Evolutionary conservation across 2,113 vertebrate genomes (phyloP).

Genomic region (Piaya cayana): DNA sequence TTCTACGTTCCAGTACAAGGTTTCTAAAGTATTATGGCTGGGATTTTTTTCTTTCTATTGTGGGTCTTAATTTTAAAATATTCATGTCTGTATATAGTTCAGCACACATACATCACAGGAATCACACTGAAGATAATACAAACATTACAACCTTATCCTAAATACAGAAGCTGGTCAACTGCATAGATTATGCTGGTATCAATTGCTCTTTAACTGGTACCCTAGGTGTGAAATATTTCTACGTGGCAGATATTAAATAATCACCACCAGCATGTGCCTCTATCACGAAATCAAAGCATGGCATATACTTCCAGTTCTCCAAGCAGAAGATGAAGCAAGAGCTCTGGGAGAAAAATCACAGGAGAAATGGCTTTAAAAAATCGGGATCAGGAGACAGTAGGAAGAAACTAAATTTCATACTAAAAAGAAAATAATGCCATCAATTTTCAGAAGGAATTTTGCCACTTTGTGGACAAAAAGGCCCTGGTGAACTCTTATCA

Average conservation of each 20-base stretch:
- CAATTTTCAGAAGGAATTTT: background rate
- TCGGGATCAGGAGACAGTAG: background rate
- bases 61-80: background rate
- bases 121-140: background rate
- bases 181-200: background rate
- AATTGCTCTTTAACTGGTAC: background rate
- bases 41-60: background rate
- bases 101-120: background rate
- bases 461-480: background rate
- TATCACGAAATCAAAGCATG: background rate
- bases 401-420: background rate
- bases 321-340: background rate
- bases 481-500: background rate
- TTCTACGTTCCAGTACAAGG: background rate
- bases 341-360: background rate
- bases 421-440: background rate
- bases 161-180: background rate
- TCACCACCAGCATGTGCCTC: background rate
- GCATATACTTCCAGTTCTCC: background rate
- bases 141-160: background rate
- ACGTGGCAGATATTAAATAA: background rate
- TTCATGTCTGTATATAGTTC: background rate
- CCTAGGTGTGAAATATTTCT: background rate
- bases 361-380: background rate
- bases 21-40: background rate